phyloP scores from a whole-genome alignment of 2,888 invertebrate species.

The Sicus ferrugineus region DNA sequence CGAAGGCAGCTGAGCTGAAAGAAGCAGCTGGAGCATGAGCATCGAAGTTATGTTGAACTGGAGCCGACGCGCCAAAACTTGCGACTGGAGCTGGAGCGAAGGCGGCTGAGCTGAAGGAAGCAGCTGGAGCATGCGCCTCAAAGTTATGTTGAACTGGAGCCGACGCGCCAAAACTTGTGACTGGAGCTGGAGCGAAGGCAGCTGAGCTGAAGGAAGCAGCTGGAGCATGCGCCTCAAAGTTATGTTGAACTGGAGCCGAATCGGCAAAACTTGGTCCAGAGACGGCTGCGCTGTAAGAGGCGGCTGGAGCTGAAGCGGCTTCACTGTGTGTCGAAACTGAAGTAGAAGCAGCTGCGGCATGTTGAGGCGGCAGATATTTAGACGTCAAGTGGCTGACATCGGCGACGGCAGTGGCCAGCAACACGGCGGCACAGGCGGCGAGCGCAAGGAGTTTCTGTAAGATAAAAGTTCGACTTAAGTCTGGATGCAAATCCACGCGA shows the following conservation, averaged over 20 bases:
- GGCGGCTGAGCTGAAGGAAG: neutral
- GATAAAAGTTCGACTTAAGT: neutral
- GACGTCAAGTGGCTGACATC: conserved; percentile 55
- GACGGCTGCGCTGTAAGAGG: conserved; percentile 37
- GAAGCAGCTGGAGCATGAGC: conserved; percentile 31
- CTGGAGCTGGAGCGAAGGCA: conserved; percentile 23
- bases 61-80: conserved; percentile 33
- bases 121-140: conserved; percentile 31
- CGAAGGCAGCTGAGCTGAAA: conserved; percentile 25
- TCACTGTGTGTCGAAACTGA: conserved; percentile 18
- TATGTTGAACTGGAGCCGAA: conserved; percentile 34
- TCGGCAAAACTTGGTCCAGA: too few relatives aligned
- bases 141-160: conserved; percentile 24
- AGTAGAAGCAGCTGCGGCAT: conserved; percentile 46
- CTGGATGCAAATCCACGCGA: conserved; percentile 2
- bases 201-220: neutral
- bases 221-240: conserved; percentile 30
- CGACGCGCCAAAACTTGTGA: conserved; percentile 28
- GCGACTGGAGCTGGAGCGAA: conserved; percentile 22
- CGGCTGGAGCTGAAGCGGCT: conserved; percentile 19
- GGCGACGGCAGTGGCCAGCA: conserved; percentile 40
- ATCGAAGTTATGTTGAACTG: conserved; percentile 9
- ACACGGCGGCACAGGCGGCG: conserved; percentile 34
- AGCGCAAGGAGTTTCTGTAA: conserved; percentile 41
- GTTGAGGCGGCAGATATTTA: conserved; percentile 54